These are phyloP conservation scores for Harpegnathos saltator DNA, from an alignment of 1,140 invertebrate genomes.

Conservation along the genomic window DNA sequence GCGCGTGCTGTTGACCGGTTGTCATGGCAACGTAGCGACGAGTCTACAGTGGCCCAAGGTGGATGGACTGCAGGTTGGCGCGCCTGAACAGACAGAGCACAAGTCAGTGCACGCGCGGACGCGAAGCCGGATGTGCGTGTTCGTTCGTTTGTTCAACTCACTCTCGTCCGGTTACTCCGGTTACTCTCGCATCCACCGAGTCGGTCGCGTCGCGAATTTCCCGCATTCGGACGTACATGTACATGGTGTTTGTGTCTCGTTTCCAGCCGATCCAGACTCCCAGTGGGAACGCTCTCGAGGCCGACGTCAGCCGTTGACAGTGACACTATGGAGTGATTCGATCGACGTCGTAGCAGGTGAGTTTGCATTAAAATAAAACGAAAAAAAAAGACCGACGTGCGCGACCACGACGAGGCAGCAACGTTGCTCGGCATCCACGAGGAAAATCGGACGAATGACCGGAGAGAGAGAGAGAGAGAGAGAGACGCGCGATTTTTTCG, in stretches of 20 bases:
- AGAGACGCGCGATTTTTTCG: not conserved
- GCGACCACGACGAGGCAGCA: no score
- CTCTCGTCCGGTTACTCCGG: not conserved
- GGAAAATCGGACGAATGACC: not conserved
- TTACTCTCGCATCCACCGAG: not conserved
- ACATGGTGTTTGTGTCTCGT: constrained; percentile 45
- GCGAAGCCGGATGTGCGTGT: constrained; percentile 76
- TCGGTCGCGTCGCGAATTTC: constrained; percentile 10
- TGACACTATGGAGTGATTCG: constrained; percentile 53
- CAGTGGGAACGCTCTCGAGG: not conserved
- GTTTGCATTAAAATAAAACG: not conserved
- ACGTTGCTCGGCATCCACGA: not conserved
- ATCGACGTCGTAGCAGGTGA: constrained; percentile 43
- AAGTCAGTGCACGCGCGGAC: constrained; percentile 84
- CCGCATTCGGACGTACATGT: constrained; percentile 4
- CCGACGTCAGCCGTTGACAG: constrained; percentile 35
- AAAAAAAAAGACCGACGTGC: not conserved
- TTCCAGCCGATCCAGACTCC: not conserved
- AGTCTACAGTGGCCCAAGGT: constrained; percentile 70
- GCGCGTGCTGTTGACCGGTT: constrained; percentile 71
- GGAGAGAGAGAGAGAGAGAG: not conserved
- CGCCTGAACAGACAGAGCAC: constrained; percentile 71
- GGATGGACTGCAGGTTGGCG: constrained; percentile 69
- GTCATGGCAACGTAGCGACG: constrained; percentile 74
- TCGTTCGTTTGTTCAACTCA: constrained; percentile 10